Evolutionary conservation across 1,140 invertebrate species (phyloP), one percentile per base, ranked within the genome.

Genomic region (Coelopa frigida): DNA sequence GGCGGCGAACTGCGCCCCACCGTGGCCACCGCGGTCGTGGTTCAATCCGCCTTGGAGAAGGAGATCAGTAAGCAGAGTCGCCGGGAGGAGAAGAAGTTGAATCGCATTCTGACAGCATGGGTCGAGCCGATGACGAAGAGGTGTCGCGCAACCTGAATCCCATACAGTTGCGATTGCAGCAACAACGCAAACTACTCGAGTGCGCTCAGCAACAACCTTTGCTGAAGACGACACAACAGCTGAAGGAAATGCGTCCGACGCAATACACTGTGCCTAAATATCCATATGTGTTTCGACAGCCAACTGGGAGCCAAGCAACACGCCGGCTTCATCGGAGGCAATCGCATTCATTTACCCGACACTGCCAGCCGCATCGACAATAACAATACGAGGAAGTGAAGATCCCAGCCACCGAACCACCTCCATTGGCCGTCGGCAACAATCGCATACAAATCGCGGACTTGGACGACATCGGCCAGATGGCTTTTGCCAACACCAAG

Each of bases 401-500:
- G 18, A 90, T 98, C 61, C 93, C 94, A 2, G 78, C 85, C 12
- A 79, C 79, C 48, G 81, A 83, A 42, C 67, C 76, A 12, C 72
- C 80, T 1, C 73, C 80, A 4, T 66, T 83, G 1, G 68, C 78
- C 47, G 74, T 93, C 37, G 81, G 84, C 2, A 81, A 83, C 44
- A 74, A 82, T 42, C 73, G 79, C 18, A 75, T 91, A n/a, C 70
- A 76, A 35, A 81, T 94, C 49, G 73, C 76, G 1, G 72, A 78
- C 8, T 72, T 96, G 49, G 91, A 96, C 74, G 79, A 90, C 75
- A 79, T 92, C 46, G 91, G 88, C 0, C 79, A 87, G 73, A 77
- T 83, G 68, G 89, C 85, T 1, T 99, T 99, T 61, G 76, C 81
- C 54, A 87, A 87, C 52, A 86, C 92, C 23, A 84, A 88, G 63